A percentile compares a stretch with the other conserved stretches of the same genome.
Evolutionary conservation across 2,113 vertebrate genomes (phyloP).

Genomic region (Corythaixoides concolor): DNA sequence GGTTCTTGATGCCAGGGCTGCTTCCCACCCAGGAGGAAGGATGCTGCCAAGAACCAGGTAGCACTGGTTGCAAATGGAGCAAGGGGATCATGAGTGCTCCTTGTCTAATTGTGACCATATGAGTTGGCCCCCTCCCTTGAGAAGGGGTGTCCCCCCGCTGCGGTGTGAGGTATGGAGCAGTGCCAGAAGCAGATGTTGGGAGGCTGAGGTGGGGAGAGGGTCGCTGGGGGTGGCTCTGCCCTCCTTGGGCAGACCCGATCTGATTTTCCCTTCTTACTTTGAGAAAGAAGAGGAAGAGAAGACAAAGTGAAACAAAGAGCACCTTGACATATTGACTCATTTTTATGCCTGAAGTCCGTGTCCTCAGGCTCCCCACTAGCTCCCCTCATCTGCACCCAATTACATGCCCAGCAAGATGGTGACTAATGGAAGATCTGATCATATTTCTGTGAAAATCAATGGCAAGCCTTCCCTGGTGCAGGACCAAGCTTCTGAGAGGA

Average conservation of each 20-base stretch:
- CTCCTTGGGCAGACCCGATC: rapidly evolving
- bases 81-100: neutral
- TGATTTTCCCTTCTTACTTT: neutral
- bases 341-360: neutral
- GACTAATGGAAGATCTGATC: neutral
- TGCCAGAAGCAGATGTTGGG: neutral
- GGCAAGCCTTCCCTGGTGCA: neutral
- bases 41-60: neutral
- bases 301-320: neutral
- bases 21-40: neutral
- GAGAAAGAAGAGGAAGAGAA: neutral
- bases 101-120: rapidly evolving
- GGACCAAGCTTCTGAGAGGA: neutral
- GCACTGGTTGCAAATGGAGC: neutral
- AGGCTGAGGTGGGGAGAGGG: neutral
- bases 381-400: neutral
- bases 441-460: neutral
- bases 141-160: rapidly evolving
- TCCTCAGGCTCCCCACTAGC: neutral
- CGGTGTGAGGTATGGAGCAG: neutral
- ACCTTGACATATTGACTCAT: neutral
- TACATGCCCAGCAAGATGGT: neutral
- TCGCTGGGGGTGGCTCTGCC: neutral
- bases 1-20: neutral
- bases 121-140: neutral